Percentiles rank a stretch among this genome's conserved stretches.
Evolutionary conservation across 2,113 vertebrate species (phyloP).

Genomic region (Lampris incognitus): DNA sequence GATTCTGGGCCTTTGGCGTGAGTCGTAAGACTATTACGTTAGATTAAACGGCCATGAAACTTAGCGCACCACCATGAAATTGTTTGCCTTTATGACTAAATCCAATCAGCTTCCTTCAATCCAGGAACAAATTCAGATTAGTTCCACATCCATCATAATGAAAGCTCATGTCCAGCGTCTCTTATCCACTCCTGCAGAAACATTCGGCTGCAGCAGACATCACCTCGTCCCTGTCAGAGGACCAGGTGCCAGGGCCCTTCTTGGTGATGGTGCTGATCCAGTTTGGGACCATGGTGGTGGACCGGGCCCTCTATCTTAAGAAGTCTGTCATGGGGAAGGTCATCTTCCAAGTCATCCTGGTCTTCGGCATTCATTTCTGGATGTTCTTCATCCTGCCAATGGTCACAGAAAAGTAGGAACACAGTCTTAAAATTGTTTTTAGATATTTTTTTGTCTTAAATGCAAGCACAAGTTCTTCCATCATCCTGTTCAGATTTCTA

Average conservation of each 20-base stretch:
- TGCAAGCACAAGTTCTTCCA: no score
- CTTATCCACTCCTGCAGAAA: constrained; percentile 85
- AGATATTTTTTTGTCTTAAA: no score
- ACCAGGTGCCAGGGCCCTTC: constrained; percentile 95
- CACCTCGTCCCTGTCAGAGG: constrained; percentile 95
- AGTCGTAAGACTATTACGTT: constrained; percentile 35
- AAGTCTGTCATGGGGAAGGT: constrained; percentile 98
- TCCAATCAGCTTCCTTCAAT: no score
- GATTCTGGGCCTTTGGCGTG: constrained; percentile 98
- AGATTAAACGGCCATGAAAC: not conserved
- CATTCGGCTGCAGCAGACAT: constrained; percentile 95
- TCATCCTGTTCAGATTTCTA: no score
- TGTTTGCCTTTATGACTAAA: no score
- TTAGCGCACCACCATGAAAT: not conserved
- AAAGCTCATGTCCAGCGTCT: not conserved
- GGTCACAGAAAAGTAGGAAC: constrained; percentile 91
- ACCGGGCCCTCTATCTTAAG: constrained; percentile 94
- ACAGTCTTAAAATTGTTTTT: not conserved
- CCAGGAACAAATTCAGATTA: not conserved
- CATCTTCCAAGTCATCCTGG: constrained; percentile 96
- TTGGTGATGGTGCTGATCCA: constrained; percentile 99
- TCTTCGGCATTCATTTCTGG: constrained; percentile 99
- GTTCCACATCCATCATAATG: not conserved
- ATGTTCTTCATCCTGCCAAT: constrained; percentile 98
- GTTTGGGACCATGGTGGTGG: constrained; percentile 98